Conservation (phyloP, 2,888 invertebrate species). For the Tipula vernalis region DNA sequence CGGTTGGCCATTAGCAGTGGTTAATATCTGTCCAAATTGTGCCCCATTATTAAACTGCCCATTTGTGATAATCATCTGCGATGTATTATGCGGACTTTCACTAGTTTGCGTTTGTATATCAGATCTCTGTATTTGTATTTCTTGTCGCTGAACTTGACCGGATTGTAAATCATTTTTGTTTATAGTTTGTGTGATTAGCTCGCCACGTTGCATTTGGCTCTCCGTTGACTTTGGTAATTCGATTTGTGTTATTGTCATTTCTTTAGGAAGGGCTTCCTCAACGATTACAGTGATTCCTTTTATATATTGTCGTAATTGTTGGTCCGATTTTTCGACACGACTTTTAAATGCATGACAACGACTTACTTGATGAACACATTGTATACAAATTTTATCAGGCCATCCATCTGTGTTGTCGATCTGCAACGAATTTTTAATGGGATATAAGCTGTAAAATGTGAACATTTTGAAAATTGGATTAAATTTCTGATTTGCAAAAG, state of each 20-base stretch:
- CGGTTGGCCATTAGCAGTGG: slow-evolving; percentile 26
- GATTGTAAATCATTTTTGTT: slow-evolving; percentile 6
- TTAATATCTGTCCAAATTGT: slow-evolving; percentile 30
- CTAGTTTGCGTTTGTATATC: slow-evolving; percentile 17
- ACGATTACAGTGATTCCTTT: slow-evolving; percentile 30
- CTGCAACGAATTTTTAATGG: slow-evolving; percentile 24
- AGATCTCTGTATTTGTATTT: slow-evolving; percentile 8
- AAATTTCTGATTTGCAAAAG: not conserved
- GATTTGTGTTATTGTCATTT: slow-evolving; percentile 16
- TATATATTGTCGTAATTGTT: slow-evolving; percentile 40
- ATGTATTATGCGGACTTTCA: slow-evolving; percentile 23
- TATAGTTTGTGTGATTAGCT: slow-evolving; percentile 12
- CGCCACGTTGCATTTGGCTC: slow-evolving; percentile 14
- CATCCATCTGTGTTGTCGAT: slow-evolving; percentile 46
- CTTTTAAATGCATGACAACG: slow-evolving; percentile 51
- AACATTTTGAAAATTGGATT: not conserved
- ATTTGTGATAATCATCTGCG: slow-evolving; percentile 31
- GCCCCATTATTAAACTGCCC: slow-evolving; percentile 25
- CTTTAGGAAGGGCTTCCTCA: slow-evolving; percentile 23
- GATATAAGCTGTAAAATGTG: not conserved
- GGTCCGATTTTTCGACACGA: slow-evolving; percentile 45
- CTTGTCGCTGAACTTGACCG: not conserved
- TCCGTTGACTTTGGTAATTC: slow-evolving; percentile 16
- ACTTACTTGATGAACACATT: slow-evolving; percentile 51
- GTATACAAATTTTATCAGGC: slow-evolving; percentile 47